Evolutionary conservation across 2,888 invertebrate species (phyloP), one percentile per base, ranked within the genome.

Genomic region (Opisthograptis luteolata): DNA sequence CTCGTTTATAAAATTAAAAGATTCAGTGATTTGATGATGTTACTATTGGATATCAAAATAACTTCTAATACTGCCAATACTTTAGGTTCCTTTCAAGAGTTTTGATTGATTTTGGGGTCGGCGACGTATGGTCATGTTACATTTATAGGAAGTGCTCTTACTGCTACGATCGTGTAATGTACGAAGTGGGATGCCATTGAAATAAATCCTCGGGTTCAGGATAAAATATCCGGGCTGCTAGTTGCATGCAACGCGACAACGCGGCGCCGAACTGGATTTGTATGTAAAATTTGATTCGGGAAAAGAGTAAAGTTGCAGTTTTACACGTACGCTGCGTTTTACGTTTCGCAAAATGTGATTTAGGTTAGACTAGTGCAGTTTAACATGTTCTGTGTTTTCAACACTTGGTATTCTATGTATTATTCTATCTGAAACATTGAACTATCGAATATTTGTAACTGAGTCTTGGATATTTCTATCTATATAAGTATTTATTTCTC

Each of bases 201-300:
- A 64, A 76, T 75, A 76, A 74, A 76, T 72, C 69, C 64, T 64
- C 58, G 58, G 60, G 66, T 58, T 63, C 57, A 53, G 61, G 62
- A 58, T 55, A 55, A 64, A 66, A 68, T 56, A 70, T 64, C 66
- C 68, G 64, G 66, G 66, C 64, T 68, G 66, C 64, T 66, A 67
- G 40, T 35, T 41, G 68, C 73, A 71, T 58, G 62, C 48, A 66
- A 62, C 66, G 71, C 73, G 80, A 66, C 79, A 62, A 60, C 50
- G 55, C 53, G 81, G 79, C 81, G 81, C 79, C 82, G 65, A 48
- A 56, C 47, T 44, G 63, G 64, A 74, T 77, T 73, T 76, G 73
- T 72, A 73, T 77, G 73, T 66, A 70, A 76, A 73, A 71, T 69
- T 72, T 68, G 66, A 68, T 68, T 58, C 45, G 31, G 58, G 58